Conservation (phyloP, 2,888 invertebrate species). For the Petrolisthes manimaculis region DNA sequence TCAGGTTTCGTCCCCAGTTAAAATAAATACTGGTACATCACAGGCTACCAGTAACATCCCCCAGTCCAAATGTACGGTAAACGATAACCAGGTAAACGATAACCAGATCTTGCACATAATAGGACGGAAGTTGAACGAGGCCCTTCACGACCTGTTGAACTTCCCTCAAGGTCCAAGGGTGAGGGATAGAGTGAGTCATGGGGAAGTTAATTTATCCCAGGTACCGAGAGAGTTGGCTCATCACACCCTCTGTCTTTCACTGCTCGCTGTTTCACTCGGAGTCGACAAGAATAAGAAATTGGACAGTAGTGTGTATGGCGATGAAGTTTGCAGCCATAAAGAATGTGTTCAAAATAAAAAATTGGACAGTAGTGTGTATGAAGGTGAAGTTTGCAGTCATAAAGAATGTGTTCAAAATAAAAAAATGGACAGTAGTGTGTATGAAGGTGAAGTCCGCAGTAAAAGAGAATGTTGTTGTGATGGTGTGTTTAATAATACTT, state of each 20-base stretch:
- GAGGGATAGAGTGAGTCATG: constrained; percentile 74
- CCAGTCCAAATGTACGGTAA: no score
- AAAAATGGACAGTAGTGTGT: not conserved
- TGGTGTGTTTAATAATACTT: not conserved
- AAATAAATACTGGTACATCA: not conserved
- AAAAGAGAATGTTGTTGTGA: not conserved
- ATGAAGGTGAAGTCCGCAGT: not conserved
- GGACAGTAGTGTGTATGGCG: not conserved
- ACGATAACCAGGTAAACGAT: not conserved
- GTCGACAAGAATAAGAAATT: not conserved
- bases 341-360: not conserved
- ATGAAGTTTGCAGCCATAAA: not conserved
- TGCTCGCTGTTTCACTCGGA: constrained; percentile 25
- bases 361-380: not conserved
- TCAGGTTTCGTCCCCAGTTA: not conserved
- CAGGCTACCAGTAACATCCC: not conserved
- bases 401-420: not conserved
- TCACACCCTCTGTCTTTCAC: constrained; percentile 21
- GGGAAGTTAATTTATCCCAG: constrained; percentile 69
- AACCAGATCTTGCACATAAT: constrained; percentile 50
- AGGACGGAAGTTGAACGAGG: constrained; percentile 66
- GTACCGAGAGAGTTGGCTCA: constrained; percentile 23
- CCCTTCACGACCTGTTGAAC: constrained; percentile 71
- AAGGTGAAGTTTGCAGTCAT: not conserved
- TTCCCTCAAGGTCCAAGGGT: constrained; percentile 73